These are phyloP conservation scores for Protobothrops flavoviridis DNA, from an alignment of 2,113 vertebrate genomes.

Conservation along the genomic window DNA sequence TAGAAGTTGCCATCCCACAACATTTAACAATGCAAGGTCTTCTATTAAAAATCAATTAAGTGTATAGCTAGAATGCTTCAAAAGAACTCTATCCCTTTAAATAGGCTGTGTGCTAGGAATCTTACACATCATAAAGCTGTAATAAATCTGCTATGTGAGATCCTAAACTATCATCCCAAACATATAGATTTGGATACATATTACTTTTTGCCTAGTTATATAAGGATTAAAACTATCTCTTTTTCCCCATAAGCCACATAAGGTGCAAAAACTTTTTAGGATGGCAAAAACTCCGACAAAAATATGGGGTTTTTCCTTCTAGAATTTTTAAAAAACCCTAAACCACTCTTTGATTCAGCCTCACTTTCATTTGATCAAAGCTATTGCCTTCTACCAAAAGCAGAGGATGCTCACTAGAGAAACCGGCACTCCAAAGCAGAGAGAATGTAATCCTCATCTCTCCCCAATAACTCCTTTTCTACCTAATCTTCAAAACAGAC, in stretches of 20 bases:
- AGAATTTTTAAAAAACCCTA: neutral
- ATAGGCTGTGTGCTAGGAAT: neutral
- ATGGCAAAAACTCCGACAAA: neutral
- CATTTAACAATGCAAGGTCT: neutral
- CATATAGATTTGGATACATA: neutral
- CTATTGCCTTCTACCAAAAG: neutral
- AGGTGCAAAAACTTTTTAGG: neutral
- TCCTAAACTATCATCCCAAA: neutral
- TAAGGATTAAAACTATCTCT: neutral
- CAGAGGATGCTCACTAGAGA: neutral
- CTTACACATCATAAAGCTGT: neutral
- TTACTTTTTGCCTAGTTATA: neutral
- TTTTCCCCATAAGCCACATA: neutral
- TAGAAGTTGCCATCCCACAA: neutral
- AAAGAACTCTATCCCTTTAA: neutral
- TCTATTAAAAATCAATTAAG: neutral
- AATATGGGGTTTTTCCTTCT: neutral
- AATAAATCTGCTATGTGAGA: neutral
- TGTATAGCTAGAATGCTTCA: neutral
- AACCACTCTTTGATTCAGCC: neutral
- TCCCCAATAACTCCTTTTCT: neutral
- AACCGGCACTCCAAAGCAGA: neutral
- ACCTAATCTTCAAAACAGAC: neutral
- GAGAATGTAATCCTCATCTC: neutral
- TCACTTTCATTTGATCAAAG: neutral